Percentiles rank a stretch among this genome's conserved stretches.
Evolutionary conservation across 2,888 invertebrate genomes (phyloP).

Genomic region (Lysandra coridon): DNA sequence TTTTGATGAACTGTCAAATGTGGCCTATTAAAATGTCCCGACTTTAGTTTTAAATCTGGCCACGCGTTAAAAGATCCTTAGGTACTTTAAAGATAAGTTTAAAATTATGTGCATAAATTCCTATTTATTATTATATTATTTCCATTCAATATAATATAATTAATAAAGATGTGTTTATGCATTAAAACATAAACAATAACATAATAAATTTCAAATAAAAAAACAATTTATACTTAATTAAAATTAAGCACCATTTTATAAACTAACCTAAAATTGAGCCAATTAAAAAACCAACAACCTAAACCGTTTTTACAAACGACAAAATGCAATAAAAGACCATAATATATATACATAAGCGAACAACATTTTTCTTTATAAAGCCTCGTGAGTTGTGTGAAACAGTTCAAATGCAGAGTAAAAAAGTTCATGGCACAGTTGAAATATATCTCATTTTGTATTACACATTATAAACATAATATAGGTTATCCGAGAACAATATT

Average conservation of each 20-base stretch:
- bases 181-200: not conserved
- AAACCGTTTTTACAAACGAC: conserved; percentile 6
- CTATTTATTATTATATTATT: not conserved
- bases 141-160: not conserved
- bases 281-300: conserved; percentile 21
- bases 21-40: too few relatives aligned
- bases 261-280: conserved; percentile 21
- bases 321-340: conserved; percentile 10
- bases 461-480: not conserved
- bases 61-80: not conserved
- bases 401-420: not conserved
- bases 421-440: conserved; percentile 13
- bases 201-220: not conserved
- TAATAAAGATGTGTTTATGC: not conserved
- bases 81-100: not conserved
- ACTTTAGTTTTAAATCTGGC: not conserved
- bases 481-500: not conserved
- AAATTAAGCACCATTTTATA: conserved; percentile 23
- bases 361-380: conserved; percentile 26
- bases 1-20: too few relatives aligned
- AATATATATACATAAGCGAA: not conserved
- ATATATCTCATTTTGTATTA: not conserved
- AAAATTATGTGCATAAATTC: not conserved
- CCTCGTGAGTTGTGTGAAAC: not conserved
- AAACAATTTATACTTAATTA: not conserved